Evolutionary conservation across 2,113 vertebrate species (phyloP).

Genomic region (Chaenogobius annularis): DNA sequence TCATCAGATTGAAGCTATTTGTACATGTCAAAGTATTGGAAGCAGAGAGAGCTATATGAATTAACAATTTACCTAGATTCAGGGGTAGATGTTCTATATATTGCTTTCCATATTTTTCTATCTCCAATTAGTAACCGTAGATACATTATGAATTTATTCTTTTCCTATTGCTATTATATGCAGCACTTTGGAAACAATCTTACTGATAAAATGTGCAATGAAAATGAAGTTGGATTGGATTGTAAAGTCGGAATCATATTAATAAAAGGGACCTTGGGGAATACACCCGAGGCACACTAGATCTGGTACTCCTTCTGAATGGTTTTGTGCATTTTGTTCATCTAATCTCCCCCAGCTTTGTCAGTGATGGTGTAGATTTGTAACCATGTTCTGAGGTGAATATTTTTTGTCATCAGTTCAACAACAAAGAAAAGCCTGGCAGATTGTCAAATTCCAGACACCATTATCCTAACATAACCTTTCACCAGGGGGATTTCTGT

Average conservation of each 20-base stretch:
- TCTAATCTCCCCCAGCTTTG: constrained; percentile 12
- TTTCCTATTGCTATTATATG: no score
- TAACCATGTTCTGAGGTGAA: constrained; percentile 13
- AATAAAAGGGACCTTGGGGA: background rate
- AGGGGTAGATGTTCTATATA: background rate
- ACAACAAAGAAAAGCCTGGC: constrained; percentile 27
- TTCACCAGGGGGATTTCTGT: constrained; percentile 40
- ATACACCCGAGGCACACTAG: background rate
- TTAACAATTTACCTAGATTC: background rate
- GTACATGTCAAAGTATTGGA: background rate
- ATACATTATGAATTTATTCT: no score
- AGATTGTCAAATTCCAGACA: constrained; percentile 29
- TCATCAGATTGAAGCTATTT: background rate
- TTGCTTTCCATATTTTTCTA: no score
- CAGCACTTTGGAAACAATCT: no score
- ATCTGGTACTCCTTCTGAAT: background rate
- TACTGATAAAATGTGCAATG: no score
- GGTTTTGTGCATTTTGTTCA: background rate
- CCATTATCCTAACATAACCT: constrained; percentile 29
- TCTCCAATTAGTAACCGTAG: no score
- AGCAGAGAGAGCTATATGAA: background rate
- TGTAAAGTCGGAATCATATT: no score
- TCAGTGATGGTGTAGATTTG: constrained; percentile 9
- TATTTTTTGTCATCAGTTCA: constrained; percentile 10
- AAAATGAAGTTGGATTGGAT: no score